These are phyloP conservation scores for Drosophila atroscutellata DNA, from an alignment of 2,888 invertebrate species.

Conservation along the genomic window DNA sequence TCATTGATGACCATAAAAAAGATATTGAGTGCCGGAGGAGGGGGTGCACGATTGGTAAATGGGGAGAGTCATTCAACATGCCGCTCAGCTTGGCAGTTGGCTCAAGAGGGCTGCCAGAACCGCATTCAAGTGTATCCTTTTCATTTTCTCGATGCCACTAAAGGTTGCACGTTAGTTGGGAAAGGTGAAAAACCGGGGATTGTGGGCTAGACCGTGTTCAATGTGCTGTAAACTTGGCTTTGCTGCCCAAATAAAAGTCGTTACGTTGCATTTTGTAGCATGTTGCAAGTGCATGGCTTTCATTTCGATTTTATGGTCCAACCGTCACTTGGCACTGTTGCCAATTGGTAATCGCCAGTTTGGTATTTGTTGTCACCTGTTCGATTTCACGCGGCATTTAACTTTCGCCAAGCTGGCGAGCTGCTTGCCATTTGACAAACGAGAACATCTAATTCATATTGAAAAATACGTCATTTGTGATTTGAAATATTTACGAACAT, in stretches of 20 bases:
- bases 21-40: not conserved
- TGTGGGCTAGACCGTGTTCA: constrained; percentile 40
- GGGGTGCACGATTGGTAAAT: not conserved
- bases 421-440: not conserved
- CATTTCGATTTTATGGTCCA: constrained; percentile 28
- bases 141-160: not conserved
- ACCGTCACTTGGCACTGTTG: not conserved
- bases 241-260: constrained; percentile 44
- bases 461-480: constrained; percentile 14
- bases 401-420: not conserved
- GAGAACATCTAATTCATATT: constrained; percentile 18
- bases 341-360: constrained; percentile 9
- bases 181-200: constrained; percentile 1
- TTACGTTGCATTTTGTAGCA: constrained; percentile 25
- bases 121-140: constrained; percentile 5
- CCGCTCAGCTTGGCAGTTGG: not conserved
- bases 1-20: not conserved
- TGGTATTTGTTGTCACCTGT: constrained; percentile 22
- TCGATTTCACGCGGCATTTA: constrained; percentile 26
- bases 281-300: constrained; percentile 15
- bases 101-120: constrained; percentile 8
- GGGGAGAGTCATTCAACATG: not conserved
- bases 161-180: not conserved
- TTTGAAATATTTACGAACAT: constrained; percentile 25
- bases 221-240: constrained; percentile 50